A percentile compares a stretch with the other conserved stretches of the same genome.
These are phyloP conservation scores for Ceratotherium simum DNA, from an alignment of 2,113 vertebrate species.

Conservation along the genomic window DNA sequence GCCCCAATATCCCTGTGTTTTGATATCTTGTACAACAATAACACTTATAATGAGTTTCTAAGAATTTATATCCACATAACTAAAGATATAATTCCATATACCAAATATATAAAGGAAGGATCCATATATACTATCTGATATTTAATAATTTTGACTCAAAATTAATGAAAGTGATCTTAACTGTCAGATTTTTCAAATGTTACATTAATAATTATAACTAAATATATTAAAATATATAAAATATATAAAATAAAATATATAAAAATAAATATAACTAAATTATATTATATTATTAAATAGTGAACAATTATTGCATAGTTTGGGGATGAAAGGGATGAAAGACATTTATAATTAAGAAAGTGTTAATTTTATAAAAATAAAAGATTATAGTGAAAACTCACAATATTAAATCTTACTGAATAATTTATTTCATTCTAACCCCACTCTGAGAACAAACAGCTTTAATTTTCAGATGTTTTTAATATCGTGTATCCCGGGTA, in stretches of 20 bases:
- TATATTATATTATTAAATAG: background rate
- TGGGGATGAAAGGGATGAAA: background rate
- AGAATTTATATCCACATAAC: background rate
- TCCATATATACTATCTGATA: background rate
- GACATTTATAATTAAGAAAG: background rate
- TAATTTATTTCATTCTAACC: background rate
- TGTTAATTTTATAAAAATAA: conserved; percentile 28
- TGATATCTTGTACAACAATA: background rate
- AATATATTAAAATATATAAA: too few relatives aligned
- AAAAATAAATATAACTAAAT: background rate
- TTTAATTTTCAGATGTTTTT: background rate
- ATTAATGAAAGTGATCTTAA: background rate
- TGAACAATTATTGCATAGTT: background rate
- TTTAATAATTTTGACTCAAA: background rate
- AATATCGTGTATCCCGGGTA: background rate
- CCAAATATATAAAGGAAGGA: background rate
- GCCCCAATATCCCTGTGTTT: background rate
- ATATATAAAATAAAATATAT: too few relatives aligned
- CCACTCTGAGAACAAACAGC: background rate
- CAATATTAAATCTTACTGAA: background rate
- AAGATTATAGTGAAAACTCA: background rate
- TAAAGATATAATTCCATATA: background rate
- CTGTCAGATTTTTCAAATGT: background rate
- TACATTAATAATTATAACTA: background rate
- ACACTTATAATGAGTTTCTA: background rate